Percentiles rank a stretch among this genome's conserved stretches.
These are phyloP conservation scores for Sarcophaga peregrina DNA, from an alignment of 1,140 invertebrate species.

Conservation along the genomic window DNA sequence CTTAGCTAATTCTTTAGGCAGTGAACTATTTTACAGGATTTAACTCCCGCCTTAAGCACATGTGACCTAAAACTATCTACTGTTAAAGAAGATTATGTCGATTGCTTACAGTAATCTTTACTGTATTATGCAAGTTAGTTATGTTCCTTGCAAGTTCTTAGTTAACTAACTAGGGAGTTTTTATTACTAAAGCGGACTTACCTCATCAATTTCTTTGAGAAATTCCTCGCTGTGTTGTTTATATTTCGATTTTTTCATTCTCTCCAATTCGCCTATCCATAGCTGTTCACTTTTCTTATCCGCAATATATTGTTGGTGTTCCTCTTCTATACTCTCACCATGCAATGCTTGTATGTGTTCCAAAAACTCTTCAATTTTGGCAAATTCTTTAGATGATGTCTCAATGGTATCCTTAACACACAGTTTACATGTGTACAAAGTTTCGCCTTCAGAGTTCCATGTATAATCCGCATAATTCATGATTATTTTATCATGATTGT, in stretches of 20 bases:
- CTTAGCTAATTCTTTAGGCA: no score
- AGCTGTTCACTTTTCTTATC: slow-evolving; percentile 2
- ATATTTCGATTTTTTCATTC: slow-evolving; percentile 30
- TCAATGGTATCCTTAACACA: neutral
- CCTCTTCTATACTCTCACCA: neutral
- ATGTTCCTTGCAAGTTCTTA: no score
- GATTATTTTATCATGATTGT: neutral
- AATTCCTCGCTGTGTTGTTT: slow-evolving; percentile 28
- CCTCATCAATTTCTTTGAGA: slow-evolving; percentile 37
- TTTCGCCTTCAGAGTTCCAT: neutral
- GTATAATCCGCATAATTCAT: slow-evolving; percentile 16
- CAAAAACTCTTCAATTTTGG: neutral
- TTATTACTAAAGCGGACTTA: neutral
- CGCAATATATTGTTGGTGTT: neutral
- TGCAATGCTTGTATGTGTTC: neutral
- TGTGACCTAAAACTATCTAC: no score
- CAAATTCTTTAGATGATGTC: neutral
- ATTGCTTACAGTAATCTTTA: no score
- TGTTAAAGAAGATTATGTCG: no score
- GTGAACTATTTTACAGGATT: no score
- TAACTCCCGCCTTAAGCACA: no score
- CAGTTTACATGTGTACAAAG: slow-evolving; percentile 3
- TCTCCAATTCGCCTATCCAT: slow-evolving; percentile 21
- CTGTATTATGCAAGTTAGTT: no score
- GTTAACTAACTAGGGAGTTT: no score